These are phyloP conservation scores for Sebastes minor DNA, from an alignment of 2,797 vertebrate species.

Conservation along the genomic window DNA sequence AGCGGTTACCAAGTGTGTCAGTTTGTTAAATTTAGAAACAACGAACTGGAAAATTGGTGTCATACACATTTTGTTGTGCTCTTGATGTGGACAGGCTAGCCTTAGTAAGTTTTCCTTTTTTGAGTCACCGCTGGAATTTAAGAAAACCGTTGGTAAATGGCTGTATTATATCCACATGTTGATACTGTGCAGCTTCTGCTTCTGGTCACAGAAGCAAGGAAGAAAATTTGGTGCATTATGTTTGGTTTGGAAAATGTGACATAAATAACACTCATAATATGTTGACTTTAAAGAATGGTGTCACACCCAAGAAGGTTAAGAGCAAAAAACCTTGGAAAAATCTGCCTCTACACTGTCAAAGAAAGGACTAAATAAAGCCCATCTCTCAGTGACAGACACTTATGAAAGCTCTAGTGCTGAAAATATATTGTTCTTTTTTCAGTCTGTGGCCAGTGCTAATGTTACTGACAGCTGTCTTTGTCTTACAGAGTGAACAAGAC, in stretches of 20 bases:
- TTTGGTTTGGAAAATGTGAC: slow-evolving; percentile 19
- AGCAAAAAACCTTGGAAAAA: slow-evolving; percentile 3
- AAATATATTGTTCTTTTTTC: slow-evolving; percentile 39
- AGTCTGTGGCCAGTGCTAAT: slow-evolving; percentile 31
- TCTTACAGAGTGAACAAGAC: slow-evolving; percentile 28
- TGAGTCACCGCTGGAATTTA: slow-evolving; percentile 31
- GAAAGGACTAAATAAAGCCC: slow-evolving; percentile 35
- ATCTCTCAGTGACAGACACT: slow-evolving; percentile 46
- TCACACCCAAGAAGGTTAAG: slow-evolving; percentile 2
- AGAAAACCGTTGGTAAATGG: slow-evolving; percentile 24
- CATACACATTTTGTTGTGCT: slow-evolving; percentile 26
- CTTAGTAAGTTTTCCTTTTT: slow-evolving; percentile 22
- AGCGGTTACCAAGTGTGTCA: slow-evolving; percentile 28
- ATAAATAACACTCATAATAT: slow-evolving; percentile 2
- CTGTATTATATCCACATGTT: slow-evolving; percentile 23
- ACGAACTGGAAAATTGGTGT: slow-evolving; percentile 51
- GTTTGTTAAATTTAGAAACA: slow-evolving; percentile 31
- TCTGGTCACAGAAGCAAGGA: neutral
- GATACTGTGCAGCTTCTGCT: neutral
- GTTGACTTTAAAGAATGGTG: slow-evolving; percentile 8
- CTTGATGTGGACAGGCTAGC: slow-evolving; percentile 29
- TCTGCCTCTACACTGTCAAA: slow-evolving; percentile 6
- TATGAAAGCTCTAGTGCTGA: slow-evolving; percentile 11
- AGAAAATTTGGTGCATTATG: slow-evolving; percentile 1
- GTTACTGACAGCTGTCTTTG: slow-evolving; percentile 61